These are phyloP conservation scores for Anoura caudifer DNA, from an alignment of 2,113 vertebrate species.

Conservation along the genomic window DNA sequence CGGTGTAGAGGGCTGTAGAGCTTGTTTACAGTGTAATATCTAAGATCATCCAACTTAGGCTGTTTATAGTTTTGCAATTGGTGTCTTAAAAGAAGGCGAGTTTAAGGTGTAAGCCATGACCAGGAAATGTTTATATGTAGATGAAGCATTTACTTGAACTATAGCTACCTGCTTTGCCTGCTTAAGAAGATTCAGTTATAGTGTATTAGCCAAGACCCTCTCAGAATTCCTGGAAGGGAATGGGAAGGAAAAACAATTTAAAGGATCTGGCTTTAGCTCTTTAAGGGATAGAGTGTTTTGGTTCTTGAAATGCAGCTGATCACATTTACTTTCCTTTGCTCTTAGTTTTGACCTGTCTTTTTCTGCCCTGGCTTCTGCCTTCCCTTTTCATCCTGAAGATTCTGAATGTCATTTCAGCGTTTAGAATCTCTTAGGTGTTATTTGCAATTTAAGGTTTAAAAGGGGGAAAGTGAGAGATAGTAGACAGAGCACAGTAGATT, in stretches of 20 bases:
- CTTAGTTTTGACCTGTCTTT: constrained; percentile 5
- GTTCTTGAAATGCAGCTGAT: neutral
- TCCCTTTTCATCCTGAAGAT: neutral
- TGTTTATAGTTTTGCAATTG: neutral
- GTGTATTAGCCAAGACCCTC: neutral
- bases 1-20: neutral
- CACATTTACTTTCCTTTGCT: constrained; percentile 28
- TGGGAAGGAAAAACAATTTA: neutral
- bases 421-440: constrained; percentile 28
- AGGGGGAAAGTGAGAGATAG: neutral
- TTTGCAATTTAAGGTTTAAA: constrained; percentile 22
- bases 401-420: constrained; percentile 28
- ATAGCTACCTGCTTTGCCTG: neutral
- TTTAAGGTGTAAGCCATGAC: constrained; percentile 8
- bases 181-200: constrained; percentile 9
- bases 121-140: neutral
- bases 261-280: neutral
- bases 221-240: constrained; percentile 29
- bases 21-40: neutral
- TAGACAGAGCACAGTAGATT: neutral
- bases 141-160: constrained; percentile 23
- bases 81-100: constrained; percentile 28
- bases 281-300: neutral
- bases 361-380: neutral
- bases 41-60: neutral